These are phyloP conservation scores for Echinometra lucunter DNA, from an alignment of 53 echinoderm and acorn worm species.

Conservation along the genomic window DNA sequence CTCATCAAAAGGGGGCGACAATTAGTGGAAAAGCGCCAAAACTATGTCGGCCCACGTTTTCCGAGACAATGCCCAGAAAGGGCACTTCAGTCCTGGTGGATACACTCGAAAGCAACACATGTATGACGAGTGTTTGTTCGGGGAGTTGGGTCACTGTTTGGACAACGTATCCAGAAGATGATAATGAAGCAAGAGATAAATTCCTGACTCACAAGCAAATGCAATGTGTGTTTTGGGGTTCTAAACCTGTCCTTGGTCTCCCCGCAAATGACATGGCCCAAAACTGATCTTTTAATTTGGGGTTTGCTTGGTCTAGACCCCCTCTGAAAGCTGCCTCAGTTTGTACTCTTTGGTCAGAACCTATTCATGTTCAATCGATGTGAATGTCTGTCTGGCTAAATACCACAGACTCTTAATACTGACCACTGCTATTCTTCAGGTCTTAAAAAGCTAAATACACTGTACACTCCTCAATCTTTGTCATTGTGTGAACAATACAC, in stretches of 20 bases:
- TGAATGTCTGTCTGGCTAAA: constrained; percentile 4
- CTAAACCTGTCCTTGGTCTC: constrained; percentile 45
- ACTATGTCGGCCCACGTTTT: constrained; percentile 11
- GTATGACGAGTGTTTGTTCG: constrained; percentile 64
- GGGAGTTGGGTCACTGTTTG: constrained; percentile 51
- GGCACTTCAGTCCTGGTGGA: constrained; percentile 28
- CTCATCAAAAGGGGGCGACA: constrained; percentile 62
- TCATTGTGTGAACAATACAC: neutral
- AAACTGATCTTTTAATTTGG: neutral
- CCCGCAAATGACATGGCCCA: neutral
- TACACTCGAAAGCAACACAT: constrained; percentile 57
- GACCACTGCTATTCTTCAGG: neutral
- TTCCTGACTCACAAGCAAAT: constrained; percentile 28
- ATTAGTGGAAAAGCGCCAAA: constrained; percentile 65
- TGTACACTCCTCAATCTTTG: neutral
- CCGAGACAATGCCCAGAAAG: constrained; percentile 37
- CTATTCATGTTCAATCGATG: neutral
- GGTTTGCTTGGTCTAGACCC: neutral
- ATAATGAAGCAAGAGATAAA: constrained; percentile 15
- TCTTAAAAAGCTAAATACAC: neutral
- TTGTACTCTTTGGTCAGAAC: constrained; percentile 11
- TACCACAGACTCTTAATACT: constrained; percentile 13
- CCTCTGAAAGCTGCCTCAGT: neutral
- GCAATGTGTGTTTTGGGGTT: constrained; percentile 13
- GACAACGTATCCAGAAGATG: neutral